Base-by-base conservation (phyloP, 2,797 vertebrate genomes). In the Sorex maritimensis region DNA sequence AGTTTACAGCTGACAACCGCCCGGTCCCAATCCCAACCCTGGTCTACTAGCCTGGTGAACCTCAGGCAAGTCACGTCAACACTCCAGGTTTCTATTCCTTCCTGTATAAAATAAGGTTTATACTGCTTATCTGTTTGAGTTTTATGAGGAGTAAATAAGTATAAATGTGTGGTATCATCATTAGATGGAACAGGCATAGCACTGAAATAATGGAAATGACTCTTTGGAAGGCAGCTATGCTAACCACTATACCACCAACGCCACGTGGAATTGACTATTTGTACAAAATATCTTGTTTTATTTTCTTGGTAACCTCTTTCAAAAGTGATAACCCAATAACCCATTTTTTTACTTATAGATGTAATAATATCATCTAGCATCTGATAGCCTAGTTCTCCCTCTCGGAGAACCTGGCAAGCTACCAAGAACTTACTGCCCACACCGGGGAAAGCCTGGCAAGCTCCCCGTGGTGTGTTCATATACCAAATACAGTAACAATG, bases 271-370 rank as follows among this genome's bases (percentile, higher is more conserved):
- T 49, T 49, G 46, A 12, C 46, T 12, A 49, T 49, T 34, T 34
- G 34, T 34, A 34, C 34, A 34, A 34, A 34, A 34, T 34, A 34
- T 34, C 34, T 34, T 74, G 58, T 6, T 81, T 82, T 24, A 30
- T 95, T 86, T 88, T 94, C 30, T 41, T 92, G 69, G 65, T 88
- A 92, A 46, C 17, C 6, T 93, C 44, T 84, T 34, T 34, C 34
- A 34, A 34, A 34, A 2, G 34, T 34, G 34, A 34, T 34, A 34
- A 34, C 34, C 34, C 34, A 34, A 34, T 34, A 34, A 34, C 34
- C 34, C 34, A 34, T 34, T 34, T 34, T 34, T 34, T 34, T 34
- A 34, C 34, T 34, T 34, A 34, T 34, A 34, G 34, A 34, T 34
- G 34, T 34, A 34, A 34, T 34, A 34, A 34, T 34, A 34, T 34